phyloP scores from a whole-genome alignment of 2,888 invertebrate genomes.

The Mythimna lalbum region DNA sequence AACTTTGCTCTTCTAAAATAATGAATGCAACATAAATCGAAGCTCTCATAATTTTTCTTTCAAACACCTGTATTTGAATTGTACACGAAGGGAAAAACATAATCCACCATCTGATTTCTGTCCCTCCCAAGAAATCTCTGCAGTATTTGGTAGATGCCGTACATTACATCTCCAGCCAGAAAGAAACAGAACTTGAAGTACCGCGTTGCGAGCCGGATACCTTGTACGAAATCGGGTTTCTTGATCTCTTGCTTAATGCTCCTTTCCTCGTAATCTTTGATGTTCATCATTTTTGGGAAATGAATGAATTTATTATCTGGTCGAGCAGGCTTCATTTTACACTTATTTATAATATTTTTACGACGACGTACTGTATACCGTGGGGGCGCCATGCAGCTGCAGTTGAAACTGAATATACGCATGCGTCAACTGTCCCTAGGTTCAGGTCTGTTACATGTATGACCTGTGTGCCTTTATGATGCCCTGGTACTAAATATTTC shows the following conservation, averaged over 20 bases:
- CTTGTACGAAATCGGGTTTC: conserved; percentile 1
- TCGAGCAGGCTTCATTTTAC: neutral
- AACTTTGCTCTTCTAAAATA: neutral
- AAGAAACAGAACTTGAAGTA: neutral
- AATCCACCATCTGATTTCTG: conserved; percentile 20
- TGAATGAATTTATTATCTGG: no score
- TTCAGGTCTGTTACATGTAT: neutral
- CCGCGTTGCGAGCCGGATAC: neutral
- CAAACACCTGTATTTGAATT: no score
- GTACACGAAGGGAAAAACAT: conserved; percentile 20
- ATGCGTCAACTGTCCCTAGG: conserved; percentile 31
- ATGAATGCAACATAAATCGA: neutral
- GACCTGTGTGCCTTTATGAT: conserved; percentile 13
- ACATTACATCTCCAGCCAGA: neutral
- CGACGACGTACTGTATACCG: neutral
- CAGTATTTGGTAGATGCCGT: neutral
- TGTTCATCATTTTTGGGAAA: no score
- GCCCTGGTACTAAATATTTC: conserved; percentile 13
- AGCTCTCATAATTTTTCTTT: neutral
- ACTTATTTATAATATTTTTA: conserved; percentile 2
- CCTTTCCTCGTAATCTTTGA: neutral
- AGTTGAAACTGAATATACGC: conserved; percentile 26
- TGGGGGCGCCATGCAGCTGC: conserved; percentile 36
- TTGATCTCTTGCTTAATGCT: neutral
- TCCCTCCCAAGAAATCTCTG: conserved; percentile 9